Percentiles rank a stretch among this genome's conserved stretches.
Evolutionary conservation across 1,140 invertebrate genomes (phyloP).

Genomic region (Amyelois transitella): DNA sequence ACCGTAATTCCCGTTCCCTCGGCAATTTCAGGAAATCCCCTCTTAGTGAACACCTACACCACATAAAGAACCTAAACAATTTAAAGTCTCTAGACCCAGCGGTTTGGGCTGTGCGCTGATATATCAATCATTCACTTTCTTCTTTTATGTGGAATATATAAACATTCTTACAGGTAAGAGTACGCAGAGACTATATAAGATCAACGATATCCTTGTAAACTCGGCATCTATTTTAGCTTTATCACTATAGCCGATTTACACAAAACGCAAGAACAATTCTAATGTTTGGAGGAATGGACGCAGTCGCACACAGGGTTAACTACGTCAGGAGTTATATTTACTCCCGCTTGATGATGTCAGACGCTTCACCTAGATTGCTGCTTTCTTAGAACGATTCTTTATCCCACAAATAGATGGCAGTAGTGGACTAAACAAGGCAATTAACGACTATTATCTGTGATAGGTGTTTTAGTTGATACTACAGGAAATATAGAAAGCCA

Average conservation of each 20-base stretch:
- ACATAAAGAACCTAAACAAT: too few species aligned
- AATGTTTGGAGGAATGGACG: constrained; percentile 39
- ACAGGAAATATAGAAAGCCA: too few species aligned
- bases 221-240: neutral
- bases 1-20: too few species aligned
- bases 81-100: too few species aligned
- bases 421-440: constrained; percentile 40
- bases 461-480: too few species aligned
- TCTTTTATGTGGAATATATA: too few species aligned
- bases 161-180: too few species aligned
- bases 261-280: constrained; percentile 28
- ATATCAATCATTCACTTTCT: too few species aligned
- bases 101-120: too few species aligned
- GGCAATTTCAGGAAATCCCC: too few species aligned
- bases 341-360: constrained; percentile 67
- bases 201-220: neutral
- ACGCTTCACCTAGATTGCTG: constrained; percentile 69
- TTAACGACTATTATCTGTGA: constrained; percentile 7
- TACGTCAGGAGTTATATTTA: constrained; percentile 71
- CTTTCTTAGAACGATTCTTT: constrained; percentile 48
- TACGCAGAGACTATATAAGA: neutral
- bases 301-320: constrained; percentile 48
- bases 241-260: constrained; percentile 3
- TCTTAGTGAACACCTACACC: too few species aligned
- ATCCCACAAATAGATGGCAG: constrained; percentile 59